These are phyloP conservation scores for Nesoenas mayeri DNA, from an alignment of 2,113 vertebrate species.

Conservation along the genomic window DNA sequence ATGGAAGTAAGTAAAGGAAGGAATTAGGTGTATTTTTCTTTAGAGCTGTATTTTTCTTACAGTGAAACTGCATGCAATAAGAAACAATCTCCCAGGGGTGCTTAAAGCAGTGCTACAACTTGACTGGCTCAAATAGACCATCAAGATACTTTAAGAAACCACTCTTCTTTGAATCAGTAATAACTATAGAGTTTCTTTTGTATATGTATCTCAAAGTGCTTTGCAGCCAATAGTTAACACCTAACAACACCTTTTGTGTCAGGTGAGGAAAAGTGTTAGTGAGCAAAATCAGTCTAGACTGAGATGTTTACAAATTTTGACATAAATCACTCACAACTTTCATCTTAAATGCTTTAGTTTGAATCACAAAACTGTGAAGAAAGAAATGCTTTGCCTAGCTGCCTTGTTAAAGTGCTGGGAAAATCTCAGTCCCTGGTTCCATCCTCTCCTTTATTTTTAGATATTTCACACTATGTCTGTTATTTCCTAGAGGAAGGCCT, in stretches of 20 bases:
- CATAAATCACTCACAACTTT: neutral
- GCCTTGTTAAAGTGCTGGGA: neutral
- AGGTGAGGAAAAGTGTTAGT: neutral
- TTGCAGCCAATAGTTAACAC: neutral
- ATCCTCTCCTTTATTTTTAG: neutral
- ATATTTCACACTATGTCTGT: neutral
- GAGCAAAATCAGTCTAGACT: neutral
- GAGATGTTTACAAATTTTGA: neutral
- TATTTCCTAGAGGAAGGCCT: neutral
- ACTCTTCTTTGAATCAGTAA: neutral
- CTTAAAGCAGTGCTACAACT: neutral
- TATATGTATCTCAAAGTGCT: neutral
- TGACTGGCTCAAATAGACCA: neutral
- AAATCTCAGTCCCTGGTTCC: neutral
- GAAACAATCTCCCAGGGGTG: neutral
- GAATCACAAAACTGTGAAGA: neutral
- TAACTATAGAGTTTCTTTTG: neutral
- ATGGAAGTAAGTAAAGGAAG: neutral
- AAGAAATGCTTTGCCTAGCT: neutral
- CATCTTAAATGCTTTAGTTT: neutral
- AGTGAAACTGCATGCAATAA: neutral
- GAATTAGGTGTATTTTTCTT: neutral
- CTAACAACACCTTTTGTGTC: neutral
- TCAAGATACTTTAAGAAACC: neutral
- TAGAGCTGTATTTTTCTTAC: neutral